Evolutionary conservation across 2,888 invertebrate genomes (phyloP), one percentile per base, ranked within the genome.

Genomic region (Ichneumoninae sp.): DNA sequence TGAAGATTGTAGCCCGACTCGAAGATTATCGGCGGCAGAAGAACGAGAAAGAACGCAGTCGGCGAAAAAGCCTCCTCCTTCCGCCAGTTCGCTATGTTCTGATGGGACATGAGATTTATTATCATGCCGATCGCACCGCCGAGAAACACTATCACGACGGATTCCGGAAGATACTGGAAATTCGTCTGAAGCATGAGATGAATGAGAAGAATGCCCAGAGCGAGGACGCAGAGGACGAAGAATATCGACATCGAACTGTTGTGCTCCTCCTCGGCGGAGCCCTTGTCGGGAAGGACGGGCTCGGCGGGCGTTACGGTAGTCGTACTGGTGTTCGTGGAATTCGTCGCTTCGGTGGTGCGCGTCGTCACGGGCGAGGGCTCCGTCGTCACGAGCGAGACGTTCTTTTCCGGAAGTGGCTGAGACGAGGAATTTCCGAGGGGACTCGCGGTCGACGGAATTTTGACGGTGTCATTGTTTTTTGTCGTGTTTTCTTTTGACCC

Each of bases 1-100:
- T 99, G 99, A 83, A 99, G 95, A 95, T 99, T 99, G 93, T 99
- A 99, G 3, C 99, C 99, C 3, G 99, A 99, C 94, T 99, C 99
- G 94, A 99, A 99, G 90, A 99, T 99, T 79, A 99, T 99, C 0
- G 99, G 99, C 10, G 99, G 99, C 75, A 99, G 94, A 0, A 99
- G 95, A 2, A 99, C 97, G 75, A 99, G 95, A 92, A 99, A 99
- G 94, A 99, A 99, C 30, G 99, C 98, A 26, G 99, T 99, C 0
- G 99, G 99, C 7, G 99, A 98, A 92, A 99, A 99, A 0, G 99
- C 98, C 94, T 99, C 99, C 93, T 99, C 99, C 93, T 98, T 98
- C 92, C 98, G 96, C 98, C 98, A 99, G 93, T 98, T 98, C 60
- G 97, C 98, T 89, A 98, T 96, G 92, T 98, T 97, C 90, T 96